phyloP scores from a whole-genome alignment of 2,888 invertebrate species.

The Acrobasis repandana region DNA sequence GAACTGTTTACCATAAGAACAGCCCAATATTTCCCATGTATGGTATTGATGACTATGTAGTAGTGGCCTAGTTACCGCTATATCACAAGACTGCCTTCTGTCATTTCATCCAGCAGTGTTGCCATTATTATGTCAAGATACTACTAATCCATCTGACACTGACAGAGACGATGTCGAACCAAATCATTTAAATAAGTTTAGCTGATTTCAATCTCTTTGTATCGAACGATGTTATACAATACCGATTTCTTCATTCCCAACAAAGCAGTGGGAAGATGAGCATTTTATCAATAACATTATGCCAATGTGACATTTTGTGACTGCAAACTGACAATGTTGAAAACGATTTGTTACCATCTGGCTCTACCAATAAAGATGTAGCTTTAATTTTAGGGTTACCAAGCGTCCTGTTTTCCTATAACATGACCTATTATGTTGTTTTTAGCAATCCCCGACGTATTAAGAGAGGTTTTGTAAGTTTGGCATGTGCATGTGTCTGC shows the following conservation, averaged over 20 bases:
- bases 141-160: background rate
- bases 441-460: too few species aligned
- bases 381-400: background rate
- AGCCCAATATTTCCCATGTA: too few species aligned
- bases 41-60: too few species aligned
- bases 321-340: background rate
- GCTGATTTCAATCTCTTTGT: conserved; percentile 24
- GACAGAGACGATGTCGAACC: background rate
- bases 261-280: background rate
- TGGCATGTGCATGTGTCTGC: too few species aligned
- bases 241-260: background rate
- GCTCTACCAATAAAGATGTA: conserved; percentile 2
- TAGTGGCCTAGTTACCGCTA: too few species aligned
- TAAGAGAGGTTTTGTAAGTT: too few species aligned
- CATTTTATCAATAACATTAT: background rate
- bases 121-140: too few species aligned
- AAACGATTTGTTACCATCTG: background rate
- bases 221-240: conserved; percentile 1
- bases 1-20: too few species aligned
- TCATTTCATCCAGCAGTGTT: too few species aligned
- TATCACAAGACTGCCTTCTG: too few species aligned
- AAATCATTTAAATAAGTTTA: background rate
- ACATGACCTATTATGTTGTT: background rate
- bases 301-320: conserved; percentile 5
- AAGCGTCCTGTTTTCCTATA: background rate